Conservation (phyloP, 2,113 vertebrate species). For the Chloropsis cyanopogon region DNA sequence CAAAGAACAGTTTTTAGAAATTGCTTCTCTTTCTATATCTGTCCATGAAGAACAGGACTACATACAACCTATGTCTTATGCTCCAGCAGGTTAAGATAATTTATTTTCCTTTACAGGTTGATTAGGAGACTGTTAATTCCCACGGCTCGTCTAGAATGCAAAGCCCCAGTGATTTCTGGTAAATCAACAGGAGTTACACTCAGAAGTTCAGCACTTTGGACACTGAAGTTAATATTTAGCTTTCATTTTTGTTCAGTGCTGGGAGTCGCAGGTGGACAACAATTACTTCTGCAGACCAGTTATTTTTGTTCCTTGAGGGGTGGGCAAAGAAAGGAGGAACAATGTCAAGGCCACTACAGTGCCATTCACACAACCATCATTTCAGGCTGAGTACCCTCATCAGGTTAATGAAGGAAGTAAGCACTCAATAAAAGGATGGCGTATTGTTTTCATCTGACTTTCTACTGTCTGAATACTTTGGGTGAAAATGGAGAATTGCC, state of each 20-base stretch:
- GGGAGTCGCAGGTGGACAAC: conserved; percentile 1
- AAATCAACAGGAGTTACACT: background rate
- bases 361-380: background rate
- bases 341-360: background rate
- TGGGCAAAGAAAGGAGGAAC: background rate
- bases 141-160: background rate
- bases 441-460: conserved; percentile 18
- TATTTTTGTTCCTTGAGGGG: background rate
- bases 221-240: background rate
- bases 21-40: background rate
- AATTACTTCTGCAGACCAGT: background rate
- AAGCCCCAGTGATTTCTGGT: background rate
- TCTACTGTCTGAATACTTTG: background rate
- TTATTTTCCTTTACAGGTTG: background rate
- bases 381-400: conserved; percentile 29
- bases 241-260: conserved; percentile 22
- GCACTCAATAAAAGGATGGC: background rate
- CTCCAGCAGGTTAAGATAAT: background rate
- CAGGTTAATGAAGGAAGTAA: conserved; percentile 50
- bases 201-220: background rate
- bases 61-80: background rate
- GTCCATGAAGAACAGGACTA: background rate
- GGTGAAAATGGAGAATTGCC: background rate
- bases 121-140: background rate
- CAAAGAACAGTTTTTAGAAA: background rate